Evolutionary conservation across 37 sponge, comb jelly and placozoan species (phyloP), one percentile per base, ranked within the genome.

Genomic region (Geodia barretti): DNA sequence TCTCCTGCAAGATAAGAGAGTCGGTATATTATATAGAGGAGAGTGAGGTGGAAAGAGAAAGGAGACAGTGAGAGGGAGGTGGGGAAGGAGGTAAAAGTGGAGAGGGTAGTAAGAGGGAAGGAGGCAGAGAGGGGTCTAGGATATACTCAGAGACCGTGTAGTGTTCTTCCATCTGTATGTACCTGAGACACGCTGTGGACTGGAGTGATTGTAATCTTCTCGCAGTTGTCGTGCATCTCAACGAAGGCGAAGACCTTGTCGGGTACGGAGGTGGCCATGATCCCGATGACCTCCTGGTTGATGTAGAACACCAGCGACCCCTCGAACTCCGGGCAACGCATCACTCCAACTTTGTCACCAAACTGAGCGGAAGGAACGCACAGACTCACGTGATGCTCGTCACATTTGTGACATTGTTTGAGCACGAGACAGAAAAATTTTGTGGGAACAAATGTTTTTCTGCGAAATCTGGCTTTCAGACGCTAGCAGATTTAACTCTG

Each of bases 261-360:
- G n/a, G 75, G 67, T 31, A 83, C 67, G 0, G 74, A 41, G 0
- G 66, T 83, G 74, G 83, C 83, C 0, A 83, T 63, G 41, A 83
- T 74, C 2, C 83, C 83, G 26, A 83, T 74, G 0, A 54, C 36
- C 40, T 41, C 83, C 32, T 73, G 74, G 47, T 83, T 74, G 74
- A 83, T 64, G 67, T 65, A 83, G 42, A 83, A 62, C 36, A 83
- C 36, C 17, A 83, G 67, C 19, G 83, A 83, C 1, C 83, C 83
- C 9, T 74, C 39, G 67, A 83, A 83, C 75, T 83, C 83, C 0
- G 83, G 83, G 31, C 72, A 33, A 19, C 83, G 64, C 24, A 83
- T 74, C 24, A 83, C 63, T 20, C 75, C 83, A 17, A 83, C 75
- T 66, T 73, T 63, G 41, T 73, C 75, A 34, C 67, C 75, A 31